Evolutionary conservation across 2,888 invertebrate genomes (phyloP), one percentile per base, ranked within the genome.

Genomic region (Pachydiplax longipennis): DNA sequence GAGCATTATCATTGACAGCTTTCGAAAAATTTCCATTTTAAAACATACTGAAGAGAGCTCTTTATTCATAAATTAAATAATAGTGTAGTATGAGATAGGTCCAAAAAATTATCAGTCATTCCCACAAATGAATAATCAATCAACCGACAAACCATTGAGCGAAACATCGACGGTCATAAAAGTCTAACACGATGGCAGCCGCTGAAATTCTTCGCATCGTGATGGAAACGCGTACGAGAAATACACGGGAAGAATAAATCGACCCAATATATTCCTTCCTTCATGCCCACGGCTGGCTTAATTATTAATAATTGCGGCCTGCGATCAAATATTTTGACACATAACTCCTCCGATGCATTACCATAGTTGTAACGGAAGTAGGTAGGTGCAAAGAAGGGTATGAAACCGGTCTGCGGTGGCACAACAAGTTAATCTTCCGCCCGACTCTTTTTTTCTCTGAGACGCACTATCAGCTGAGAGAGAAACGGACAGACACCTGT

Each of bases 381-480:
- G 31, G 73, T 73, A 73, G 73, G n/a, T 25, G 73, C 73, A 31
- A 73, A 73, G 73, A 31, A 73, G 31, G 73, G 73, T 31, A 73
- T 8, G 15, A 73, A 73, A 73, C 73, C 73, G 73, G 73, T 25
- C 73, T 31, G 87, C 61, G 37, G n/a, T 37, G 65, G 87, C 37
- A 87, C 37, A 87, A 87, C 87, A 61, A 65, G 87, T 87, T 87
- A 37, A 87, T 87, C 37, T 37, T 87, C 61, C 35, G 61, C 12
- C 15, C 31, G 12, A 13, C 22, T 73, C 31, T 25, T 73, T 73
- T 73, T 31, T 31, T 31, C 3, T 10, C 65, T 18, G 31, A 73
- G 73, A 73, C 31, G 73, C 73, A 13, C 73, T 73, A 73, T 73
- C 73, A 73, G 73, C 31, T 65, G 87, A 87, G 87, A 87, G 87